phyloP scores from a whole-genome alignment of 1,140 invertebrate species.

The Drosophila nebulosa region DNA sequence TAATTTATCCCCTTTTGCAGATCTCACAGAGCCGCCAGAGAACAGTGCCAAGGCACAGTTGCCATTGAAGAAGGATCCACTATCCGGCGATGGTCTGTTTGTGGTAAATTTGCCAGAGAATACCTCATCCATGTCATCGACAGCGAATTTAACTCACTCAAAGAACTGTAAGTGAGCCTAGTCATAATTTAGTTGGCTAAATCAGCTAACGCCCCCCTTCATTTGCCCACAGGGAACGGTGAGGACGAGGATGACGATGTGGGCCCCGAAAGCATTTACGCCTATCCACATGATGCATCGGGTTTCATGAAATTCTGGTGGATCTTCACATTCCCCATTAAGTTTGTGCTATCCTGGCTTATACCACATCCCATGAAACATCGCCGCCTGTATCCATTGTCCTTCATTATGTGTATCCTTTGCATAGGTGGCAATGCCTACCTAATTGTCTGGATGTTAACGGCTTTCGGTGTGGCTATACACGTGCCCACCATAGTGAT shows the following conservation, averaged over 20 bases:
- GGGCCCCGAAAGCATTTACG: slow-evolving; percentile 53
- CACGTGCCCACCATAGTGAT: slow-evolving; percentile 92
- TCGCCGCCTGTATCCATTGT: slow-evolving; percentile 88
- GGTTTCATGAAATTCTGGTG: slow-evolving; percentile 84
- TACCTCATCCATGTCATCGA: slow-evolving; percentile 74
- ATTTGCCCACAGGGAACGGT: slow-evolving; percentile 47
- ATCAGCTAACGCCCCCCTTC: no score
- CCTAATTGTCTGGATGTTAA: slow-evolving; percentile 95
- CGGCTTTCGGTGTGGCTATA: slow-evolving; percentile 89
- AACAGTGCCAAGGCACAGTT: slow-evolving; percentile 78
- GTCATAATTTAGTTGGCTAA: background rate
- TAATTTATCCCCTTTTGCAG: slow-evolving; percentile 34
- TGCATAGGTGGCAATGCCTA: slow-evolving; percentile 93
- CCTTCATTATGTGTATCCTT: slow-evolving; percentile 92
- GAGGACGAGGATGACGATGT: slow-evolving; percentile 52
- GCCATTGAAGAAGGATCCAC: slow-evolving; percentile 72
- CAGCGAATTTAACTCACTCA: slow-evolving; percentile 63
- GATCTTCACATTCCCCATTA: slow-evolving; percentile 87
- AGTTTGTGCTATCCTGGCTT: slow-evolving; percentile 85
- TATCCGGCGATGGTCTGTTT: slow-evolving; percentile 73
- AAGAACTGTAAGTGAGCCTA: slow-evolving; percentile 69
- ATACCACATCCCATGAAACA: slow-evolving; percentile 89
- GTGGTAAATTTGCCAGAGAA: slow-evolving; percentile 74
- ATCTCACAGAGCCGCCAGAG: slow-evolving; percentile 75
- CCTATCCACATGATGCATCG: slow-evolving; percentile 57